A percentile compares a stretch with the other conserved stretches of the same genome.
Conservation (phyloP, 2,797 vertebrate species). For the Intellagama lesueurii region DNA sequence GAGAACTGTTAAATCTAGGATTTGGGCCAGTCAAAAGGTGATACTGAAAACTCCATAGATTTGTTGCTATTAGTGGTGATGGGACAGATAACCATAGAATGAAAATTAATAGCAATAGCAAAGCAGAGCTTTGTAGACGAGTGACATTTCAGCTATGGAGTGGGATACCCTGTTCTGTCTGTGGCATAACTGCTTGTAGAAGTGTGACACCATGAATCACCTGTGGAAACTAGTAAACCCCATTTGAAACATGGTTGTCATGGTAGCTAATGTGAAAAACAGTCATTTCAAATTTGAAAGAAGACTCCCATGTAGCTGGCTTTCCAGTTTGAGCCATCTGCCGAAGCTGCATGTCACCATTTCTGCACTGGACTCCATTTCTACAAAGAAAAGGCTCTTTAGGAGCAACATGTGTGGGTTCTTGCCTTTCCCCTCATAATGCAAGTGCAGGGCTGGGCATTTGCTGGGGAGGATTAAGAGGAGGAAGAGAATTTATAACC, state of each 20-base stretch:
- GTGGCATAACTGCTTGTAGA: not conserved
- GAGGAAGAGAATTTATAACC: not conserved
- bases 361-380: not conserved
- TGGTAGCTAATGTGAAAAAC: not conserved
- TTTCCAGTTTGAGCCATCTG: not conserved
- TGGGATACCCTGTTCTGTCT: not conserved
- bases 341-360: not conserved
- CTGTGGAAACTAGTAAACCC: not conserved
- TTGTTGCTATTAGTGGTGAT: not conserved
- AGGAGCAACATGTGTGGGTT: not conserved
- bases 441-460: not conserved
- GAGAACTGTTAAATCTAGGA: too few species aligned
- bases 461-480: not conserved
- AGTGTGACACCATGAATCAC: not conserved
- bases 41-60: not conserved
- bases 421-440: not conserved
- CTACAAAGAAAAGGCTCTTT: not conserved
- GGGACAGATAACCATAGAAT: not conserved
- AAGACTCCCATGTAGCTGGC: not conserved
- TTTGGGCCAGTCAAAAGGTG: not conserved
- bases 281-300: not conserved
- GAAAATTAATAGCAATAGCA: not conserved
- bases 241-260: conserved; percentile 1
- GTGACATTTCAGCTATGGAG: not conserved
- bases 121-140: not conserved